Percentiles rank a stretch among this genome's conserved stretches.
These are phyloP conservation scores for Rhabdomys pumilio DNA, from an alignment of 2,797 vertebrate species.

Conservation along the genomic window DNA sequence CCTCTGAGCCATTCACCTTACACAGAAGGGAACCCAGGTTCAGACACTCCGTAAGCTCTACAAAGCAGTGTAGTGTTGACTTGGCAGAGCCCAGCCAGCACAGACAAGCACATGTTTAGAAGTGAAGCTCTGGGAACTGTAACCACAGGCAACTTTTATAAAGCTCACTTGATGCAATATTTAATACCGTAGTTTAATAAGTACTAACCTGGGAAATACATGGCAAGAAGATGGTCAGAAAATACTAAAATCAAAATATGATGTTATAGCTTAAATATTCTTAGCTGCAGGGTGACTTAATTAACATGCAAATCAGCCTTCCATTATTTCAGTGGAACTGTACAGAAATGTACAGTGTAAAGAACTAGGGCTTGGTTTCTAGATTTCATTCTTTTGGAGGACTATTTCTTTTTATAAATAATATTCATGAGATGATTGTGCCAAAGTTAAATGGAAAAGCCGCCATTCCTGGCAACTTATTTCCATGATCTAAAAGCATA, in stretches of 20 bases:
- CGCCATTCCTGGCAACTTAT: background rate
- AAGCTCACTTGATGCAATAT: background rate
- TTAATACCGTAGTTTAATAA: slow-evolving; percentile 22
- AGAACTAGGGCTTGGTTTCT: background rate
- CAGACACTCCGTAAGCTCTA: background rate
- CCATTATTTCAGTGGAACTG: background rate
- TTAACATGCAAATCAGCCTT: slow-evolving; percentile 7
- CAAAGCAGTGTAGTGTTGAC: background rate
- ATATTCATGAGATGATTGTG: background rate
- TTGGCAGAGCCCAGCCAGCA: background rate
- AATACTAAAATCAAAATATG: background rate
- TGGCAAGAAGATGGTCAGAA: background rate
- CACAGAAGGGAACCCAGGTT: background rate
- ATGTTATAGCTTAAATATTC: slow-evolving; percentile 17
- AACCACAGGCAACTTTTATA: background rate
- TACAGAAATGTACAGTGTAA: background rate
- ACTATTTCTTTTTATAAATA: slow-evolving; percentile 26
- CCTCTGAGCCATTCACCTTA: background rate
- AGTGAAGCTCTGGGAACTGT: background rate
- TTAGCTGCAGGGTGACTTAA: background rate
- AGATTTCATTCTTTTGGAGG: background rate
- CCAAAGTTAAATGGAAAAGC: slow-evolving; percentile 15
- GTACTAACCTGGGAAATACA: background rate
- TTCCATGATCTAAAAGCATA: slow-evolving; percentile 13
- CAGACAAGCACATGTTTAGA: background rate